A percentile compares a stretch with the other conserved stretches of the same genome.
These are phyloP conservation scores for Ametastegia equiseti DNA, from an alignment of 2,888 invertebrate genomes.

Conservation along the genomic window DNA sequence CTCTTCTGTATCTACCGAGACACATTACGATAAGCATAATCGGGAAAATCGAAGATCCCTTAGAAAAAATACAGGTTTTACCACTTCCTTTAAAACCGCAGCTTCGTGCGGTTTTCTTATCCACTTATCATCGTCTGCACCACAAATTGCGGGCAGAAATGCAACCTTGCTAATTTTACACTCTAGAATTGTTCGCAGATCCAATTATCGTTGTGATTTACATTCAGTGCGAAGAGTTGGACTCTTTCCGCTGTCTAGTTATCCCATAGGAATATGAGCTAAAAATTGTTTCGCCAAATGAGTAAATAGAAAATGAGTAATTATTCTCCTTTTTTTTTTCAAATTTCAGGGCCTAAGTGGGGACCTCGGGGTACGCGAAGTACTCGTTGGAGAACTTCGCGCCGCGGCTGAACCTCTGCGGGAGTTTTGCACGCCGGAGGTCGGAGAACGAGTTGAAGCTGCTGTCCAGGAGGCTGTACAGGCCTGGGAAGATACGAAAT, in stretches of 20 bases:
- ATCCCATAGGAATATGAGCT: neutral
- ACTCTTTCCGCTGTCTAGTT: neutral
- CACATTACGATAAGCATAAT: neutral
- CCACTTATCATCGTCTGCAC: neutral
- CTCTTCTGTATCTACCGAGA: neutral
- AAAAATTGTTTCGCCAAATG: neutral
- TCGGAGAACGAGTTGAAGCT: conserved; percentile 85
- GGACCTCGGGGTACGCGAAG: conserved; percentile 86
- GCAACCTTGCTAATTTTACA: neutral
- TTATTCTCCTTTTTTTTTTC: neutral
- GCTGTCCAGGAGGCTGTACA: conserved; percentile 88
- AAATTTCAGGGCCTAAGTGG: conserved; percentile 84
- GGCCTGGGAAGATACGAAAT: conserved; percentile 89
- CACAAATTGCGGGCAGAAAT: neutral
- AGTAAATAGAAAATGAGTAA: neutral
- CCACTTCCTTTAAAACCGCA: neutral
- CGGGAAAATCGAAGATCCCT: neutral
- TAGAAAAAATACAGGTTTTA: neutral
- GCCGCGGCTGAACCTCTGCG: conserved; percentile 85
- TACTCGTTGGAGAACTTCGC: conserved; percentile 84
- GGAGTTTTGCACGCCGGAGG: conserved; percentile 83
- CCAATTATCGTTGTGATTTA: neutral
- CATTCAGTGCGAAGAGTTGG: too few species aligned
- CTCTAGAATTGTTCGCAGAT: neutral
- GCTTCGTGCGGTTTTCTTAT: neutral